Base-by-base conservation (phyloP, 2,888 invertebrate genomes). In the Hirtodrosophila histrioides region DNA sequence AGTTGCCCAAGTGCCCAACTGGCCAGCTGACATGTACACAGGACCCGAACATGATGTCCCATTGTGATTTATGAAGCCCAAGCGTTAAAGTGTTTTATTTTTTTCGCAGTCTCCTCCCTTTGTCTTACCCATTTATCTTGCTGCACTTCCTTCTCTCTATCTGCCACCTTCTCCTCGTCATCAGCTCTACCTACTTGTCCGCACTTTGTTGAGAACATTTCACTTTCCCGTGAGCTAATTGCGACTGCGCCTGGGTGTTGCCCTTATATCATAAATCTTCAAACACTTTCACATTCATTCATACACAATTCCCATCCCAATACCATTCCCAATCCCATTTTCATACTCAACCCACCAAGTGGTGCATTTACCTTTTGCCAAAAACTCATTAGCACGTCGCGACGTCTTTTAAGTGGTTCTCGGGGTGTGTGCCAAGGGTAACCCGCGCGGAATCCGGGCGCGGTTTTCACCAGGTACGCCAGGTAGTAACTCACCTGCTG, bases 231-330 rank as follows among this genome's bases (percentile, higher is more conserved):
- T 61, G 63, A 74, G 79, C 76, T 86, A 81, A 81, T 84, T 86
- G 84, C 78, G 45, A 75, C 65, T 62, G 60, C 61, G 70, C 61
- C 53, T 45, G 63, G 69, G 63, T 68, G 58, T 86, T 76, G 86
- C 78, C 78, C 70, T 72, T 82, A 73, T 86, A 60, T 77, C 85
- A 83, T 83, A 83, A 83, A 83, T 83, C 82, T 86, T 69, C 54
- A 75, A 83, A 86, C 82, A 83, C 82, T 83, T 83, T 83, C 82
- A 83, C 82, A 80, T 78, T 81, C 82, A 86, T 86, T 83, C 75
- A 76, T 50, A 45, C 49, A 50, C 50, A 40, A 11, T 51, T 29
- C 33, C 39, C 46, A 51, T 60, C 33, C 51, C 40, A 44, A n/a
- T 50, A 23, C 8, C 35, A 44, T 12, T 50, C 33, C 10, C 40